phyloP scores from a whole-genome alignment of 2,888 invertebrate species.

The Brenthis ino region DNA sequence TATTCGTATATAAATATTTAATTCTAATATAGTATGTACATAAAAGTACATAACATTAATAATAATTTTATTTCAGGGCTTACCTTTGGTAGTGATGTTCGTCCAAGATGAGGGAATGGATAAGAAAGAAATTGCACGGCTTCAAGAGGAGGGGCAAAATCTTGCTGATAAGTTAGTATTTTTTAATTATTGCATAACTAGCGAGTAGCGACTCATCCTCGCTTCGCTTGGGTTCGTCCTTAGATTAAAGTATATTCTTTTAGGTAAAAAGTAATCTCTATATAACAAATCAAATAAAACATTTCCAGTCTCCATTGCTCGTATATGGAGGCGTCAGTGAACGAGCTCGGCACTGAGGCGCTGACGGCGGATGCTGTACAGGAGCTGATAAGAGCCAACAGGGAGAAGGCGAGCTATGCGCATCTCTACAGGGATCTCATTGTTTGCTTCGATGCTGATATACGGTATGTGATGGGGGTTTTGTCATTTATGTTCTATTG shows the following conservation, averaged over 20 bases:
- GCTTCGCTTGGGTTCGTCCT: too few relatives aligned
- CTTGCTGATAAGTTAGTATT: constrained; percentile 89
- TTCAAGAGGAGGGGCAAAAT: constrained; percentile 94
- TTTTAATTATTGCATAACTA: neutral
- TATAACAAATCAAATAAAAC: too few relatives aligned
- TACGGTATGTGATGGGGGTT: constrained; percentile 80
- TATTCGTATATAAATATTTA: neutral
- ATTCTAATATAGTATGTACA: neutral
- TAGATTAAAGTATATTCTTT: neutral
- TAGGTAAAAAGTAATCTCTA: too few relatives aligned
- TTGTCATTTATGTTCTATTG: neutral
- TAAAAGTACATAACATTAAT: neutral
- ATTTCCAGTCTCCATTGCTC: constrained; percentile 89
- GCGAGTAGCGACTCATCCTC: too few relatives aligned
- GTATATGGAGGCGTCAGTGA: constrained; percentile 90
- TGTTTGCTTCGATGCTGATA: constrained; percentile 92
- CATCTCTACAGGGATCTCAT: constrained; percentile 89
- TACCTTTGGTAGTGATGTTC: constrained; percentile 95
- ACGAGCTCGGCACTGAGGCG: constrained; percentile 84
- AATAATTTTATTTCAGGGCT: constrained; percentile 54
- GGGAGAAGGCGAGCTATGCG: constrained; percentile 90
- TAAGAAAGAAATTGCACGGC: constrained; percentile 91
- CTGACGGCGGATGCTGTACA: constrained; percentile 88
- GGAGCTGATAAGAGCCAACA: constrained; percentile 88
- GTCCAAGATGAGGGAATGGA: constrained; percentile 92